Evolutionary conservation across 2,888 invertebrate genomes (phyloP).

Genomic region (Parelbella ahira): DNA sequence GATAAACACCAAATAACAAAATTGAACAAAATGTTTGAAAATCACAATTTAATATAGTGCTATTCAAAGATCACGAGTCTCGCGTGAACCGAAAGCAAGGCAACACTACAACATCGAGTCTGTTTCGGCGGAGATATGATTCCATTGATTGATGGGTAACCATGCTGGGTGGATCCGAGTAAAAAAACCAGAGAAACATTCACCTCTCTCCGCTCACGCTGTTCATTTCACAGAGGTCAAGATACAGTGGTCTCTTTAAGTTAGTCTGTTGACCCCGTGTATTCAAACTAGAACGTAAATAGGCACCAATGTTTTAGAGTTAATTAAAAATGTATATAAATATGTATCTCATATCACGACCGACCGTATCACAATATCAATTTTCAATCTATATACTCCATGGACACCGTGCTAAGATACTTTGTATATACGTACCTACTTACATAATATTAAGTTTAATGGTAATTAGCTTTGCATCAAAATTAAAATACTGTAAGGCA

Average conservation of each 20-base stretch:
- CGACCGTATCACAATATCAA: constrained; percentile 9
- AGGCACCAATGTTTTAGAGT: constrained; percentile 69
- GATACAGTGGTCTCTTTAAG: constrained; percentile 47
- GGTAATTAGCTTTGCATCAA: no score
- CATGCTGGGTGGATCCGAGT: constrained; percentile 52
- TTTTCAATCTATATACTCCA: no score
- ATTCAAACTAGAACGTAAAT: constrained; percentile 53
- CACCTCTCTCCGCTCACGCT: constrained; percentile 25
- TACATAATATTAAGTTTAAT: no score
- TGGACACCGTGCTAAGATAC: no score
- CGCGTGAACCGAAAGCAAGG: constrained; percentile 8
- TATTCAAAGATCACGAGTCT: no score
- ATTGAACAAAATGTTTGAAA: no score
- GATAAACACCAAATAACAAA: no score
- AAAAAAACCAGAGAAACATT: constrained; percentile 34
- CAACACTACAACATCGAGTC: constrained; percentile 43
- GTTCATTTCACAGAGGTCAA: constrained; percentile 38
- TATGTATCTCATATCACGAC: constrained; percentile 15
- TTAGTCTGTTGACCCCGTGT: constrained; percentile 71
- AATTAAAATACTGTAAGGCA: no score
- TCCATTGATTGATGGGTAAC: constrained; percentile 80
- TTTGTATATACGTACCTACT: no score
- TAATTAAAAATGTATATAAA: constrained; percentile 68
- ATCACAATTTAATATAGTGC: no score
- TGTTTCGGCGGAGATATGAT: constrained; percentile 73